Conservation (phyloP, 2,797 vertebrate species). For the Eurystomus glaucurus region DNA sequence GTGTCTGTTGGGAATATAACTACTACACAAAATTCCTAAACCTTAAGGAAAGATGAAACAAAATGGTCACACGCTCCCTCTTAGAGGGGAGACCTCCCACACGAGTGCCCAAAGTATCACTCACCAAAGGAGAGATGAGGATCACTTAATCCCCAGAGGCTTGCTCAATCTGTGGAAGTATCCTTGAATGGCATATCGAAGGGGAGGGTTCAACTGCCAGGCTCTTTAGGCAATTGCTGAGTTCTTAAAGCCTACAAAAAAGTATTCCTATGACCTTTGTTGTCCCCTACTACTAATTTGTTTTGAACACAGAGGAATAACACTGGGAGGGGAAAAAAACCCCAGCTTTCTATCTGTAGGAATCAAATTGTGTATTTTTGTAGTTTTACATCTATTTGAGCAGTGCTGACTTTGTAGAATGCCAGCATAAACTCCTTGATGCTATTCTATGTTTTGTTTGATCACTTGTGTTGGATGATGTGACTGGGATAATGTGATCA, state of each 20-base stretch:
- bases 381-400: not conserved
- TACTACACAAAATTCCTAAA: too few species aligned
- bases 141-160: too few species aligned
- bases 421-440: rapidly evolving
- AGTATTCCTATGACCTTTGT: not conserved
- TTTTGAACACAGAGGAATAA: not conserved
- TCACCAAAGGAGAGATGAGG: too few species aligned
- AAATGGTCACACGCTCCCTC: too few species aligned
- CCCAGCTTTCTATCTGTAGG: not conserved
- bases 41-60: too few species aligned
- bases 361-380: not conserved
- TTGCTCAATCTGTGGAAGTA: too few species aligned
- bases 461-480: not conserved
- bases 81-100: too few species aligned
- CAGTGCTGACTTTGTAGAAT: not conserved
- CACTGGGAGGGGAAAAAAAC: rapidly evolving
- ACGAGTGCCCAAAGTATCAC: too few species aligned
- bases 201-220: too few species aligned
- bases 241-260: not conserved
- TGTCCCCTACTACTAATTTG: not conserved
- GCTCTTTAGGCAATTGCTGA: not conserved
- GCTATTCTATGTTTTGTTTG: not conserved
- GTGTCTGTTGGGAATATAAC: too few species aligned
- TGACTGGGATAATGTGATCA: not conserved
- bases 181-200: too few species aligned